Base-by-base conservation (phyloP, 2,113 vertebrate species). In the Callorhinus ursinus region DNA sequence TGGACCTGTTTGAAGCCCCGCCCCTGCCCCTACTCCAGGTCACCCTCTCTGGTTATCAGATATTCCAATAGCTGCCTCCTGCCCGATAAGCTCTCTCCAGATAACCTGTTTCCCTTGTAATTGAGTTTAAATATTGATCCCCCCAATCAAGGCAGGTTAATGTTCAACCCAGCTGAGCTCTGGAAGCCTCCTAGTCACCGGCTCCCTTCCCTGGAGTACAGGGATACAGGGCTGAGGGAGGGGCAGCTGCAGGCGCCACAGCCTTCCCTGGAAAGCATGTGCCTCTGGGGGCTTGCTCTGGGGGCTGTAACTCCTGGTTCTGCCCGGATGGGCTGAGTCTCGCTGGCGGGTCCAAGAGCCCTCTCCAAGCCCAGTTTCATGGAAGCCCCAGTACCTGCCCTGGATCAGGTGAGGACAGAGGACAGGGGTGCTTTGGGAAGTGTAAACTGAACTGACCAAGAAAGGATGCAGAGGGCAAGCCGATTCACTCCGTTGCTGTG, bases 61-160 rank as follows among this genome's bases (percentile, higher is more conserved):
- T 91, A 88, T 36, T 33, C 83, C 90, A 76, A 71, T 42, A 76
- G 61, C 61, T 67, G 80, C 31, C 74, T 80, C 39, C 88, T 59
- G 80, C 55, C 16, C 0, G 7, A 92, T 80, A 85, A 90, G 39
- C 59, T 31, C 51, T 88, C 72, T 85, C 67, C 76, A 88, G 91
- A 96, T 92, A 96, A 94, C 88, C 85, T 61, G 15, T 74, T 83
- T 82, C 46, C 59, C 81, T 84, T 55, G 72, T 95, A 92, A 89
- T 28, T 87, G 88, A 92, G 91, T 97, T 97, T 97, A 94, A 97
- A 97, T 94, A 97, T 95, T 93, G 91, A 97, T 96, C 65, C 46
- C 42, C 36, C 69, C 85, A 85, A 85, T 93, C 93, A 85, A 84
- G 49, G 51, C 85, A 69, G 57, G 93, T 97, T 95, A 95, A 94